Evolutionary conservation across 2,888 invertebrate species (phyloP), one percentile per base, ranked within the genome.

Genomic region (Rhagium mordax): DNA sequence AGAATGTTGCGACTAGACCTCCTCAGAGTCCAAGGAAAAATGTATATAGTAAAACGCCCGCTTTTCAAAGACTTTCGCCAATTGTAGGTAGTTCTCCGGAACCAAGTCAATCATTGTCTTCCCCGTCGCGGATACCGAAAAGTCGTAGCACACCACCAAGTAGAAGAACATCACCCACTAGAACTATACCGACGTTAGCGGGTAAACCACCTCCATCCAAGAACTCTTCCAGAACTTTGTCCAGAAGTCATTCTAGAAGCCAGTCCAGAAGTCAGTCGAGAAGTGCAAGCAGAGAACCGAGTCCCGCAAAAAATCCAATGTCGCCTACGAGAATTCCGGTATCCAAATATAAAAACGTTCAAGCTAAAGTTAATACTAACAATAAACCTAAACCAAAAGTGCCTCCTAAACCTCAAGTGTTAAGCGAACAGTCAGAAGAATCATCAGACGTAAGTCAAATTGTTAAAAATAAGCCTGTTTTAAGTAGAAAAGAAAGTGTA

Each of bases 51-150:
- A 82, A 81, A 60, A 74, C 79, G 10, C 77, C 82, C 0, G 85
- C 86, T 5, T 86, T 86, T 74, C 84, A 85, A 70, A 82, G 85
- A 70, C 79, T 87, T 21, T 87, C 87, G 21, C 88, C 88, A 29
- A 87, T 87, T 70, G 33, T 67, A 76, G 87, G 88, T 41, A 88
- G 87, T 80, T 87, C 86, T n/a, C 88, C 88, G 48, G 88, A 88
- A 78, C 83, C 85, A 78, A 84, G 82, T 77, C 83, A 86, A 81
- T 82, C 83, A 21, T 80, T 84, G 85, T 86, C 87, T 86, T 87
- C 88, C 85, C 86, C 87, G 8, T 84, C 85, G 33, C 81, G 83
- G 72, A 86, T 86, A 72, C 85, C 82, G 18, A 82, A 81, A 70
- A 85, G 82, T 74, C 82, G 81, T 60, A 86, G 85, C 68, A 85